Evolutionary conservation across 2,797 vertebrate species (phyloP).

Genomic region (Coregonus ussuriensis): DNA sequence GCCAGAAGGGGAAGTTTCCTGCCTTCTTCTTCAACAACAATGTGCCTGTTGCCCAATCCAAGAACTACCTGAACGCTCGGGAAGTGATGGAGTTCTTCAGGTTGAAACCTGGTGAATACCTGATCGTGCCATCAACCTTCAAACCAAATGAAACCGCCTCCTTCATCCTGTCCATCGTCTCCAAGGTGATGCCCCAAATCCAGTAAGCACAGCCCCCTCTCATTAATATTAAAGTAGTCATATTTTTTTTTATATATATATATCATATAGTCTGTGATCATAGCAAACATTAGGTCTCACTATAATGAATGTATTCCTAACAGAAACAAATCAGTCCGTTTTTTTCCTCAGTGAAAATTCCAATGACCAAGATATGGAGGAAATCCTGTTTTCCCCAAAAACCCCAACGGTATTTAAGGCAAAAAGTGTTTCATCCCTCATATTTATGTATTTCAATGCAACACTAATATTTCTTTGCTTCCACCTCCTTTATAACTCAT

Average conservation of each 20-base stretch:
- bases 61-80: constrained; percentile 43
- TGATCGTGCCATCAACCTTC: constrained; percentile 69
- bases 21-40: constrained; percentile 57
- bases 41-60: constrained; percentile 28
- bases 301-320: background rate
- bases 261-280: background rate
- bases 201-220: constrained; percentile 48
- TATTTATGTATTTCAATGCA: background rate
- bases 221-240: background rate
- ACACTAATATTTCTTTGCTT: background rate
- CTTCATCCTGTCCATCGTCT: constrained; percentile 68
- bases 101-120: constrained; percentile 65
- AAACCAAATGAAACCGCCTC: constrained; percentile 47
- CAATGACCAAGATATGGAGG: background rate
- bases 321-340: background rate
- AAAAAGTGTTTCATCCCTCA: background rate
- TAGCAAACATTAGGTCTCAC: background rate
- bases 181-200: constrained; percentile 52
- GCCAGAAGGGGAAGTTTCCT: constrained; percentile 54
- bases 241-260: no score
- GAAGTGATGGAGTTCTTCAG: constrained; percentile 59
- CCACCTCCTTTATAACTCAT: background rate
- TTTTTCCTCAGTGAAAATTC: constrained; percentile 55
- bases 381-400: background rate
- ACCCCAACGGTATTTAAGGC: constrained; percentile 34